A percentile compares a stretch with the other conserved stretches of the same genome.
Evolutionary conservation across 2,113 vertebrate species (phyloP).

Genomic region (Xiphophorus maculatus): DNA sequence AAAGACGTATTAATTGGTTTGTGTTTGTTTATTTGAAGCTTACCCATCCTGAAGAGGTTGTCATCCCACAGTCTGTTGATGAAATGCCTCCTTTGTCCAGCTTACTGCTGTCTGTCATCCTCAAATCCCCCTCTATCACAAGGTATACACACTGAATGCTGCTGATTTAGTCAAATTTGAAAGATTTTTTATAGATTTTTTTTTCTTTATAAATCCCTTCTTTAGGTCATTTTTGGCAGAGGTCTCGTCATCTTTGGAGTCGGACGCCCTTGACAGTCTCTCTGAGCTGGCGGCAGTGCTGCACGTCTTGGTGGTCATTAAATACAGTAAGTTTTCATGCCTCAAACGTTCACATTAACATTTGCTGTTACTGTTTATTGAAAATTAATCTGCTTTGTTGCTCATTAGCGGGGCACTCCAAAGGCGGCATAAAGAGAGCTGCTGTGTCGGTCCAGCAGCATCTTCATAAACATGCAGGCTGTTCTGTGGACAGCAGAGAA

Average conservation of each 20-base stretch:
- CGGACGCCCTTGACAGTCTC: constrained; percentile 84
- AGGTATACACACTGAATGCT: constrained; percentile 78
- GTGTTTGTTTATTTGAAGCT: constrained; percentile 61
- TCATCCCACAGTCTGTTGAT: constrained; percentile 74
- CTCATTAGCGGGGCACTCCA: constrained; percentile 73
- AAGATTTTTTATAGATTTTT: not conserved
- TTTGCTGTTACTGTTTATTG: not conserved
- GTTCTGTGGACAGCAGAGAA: constrained; percentile 63
- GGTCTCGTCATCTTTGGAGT: constrained; percentile 78
- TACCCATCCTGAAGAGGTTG: constrained; percentile 75
- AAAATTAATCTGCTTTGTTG: not conserved
- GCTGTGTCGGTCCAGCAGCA: constrained; percentile 79
- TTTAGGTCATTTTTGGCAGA: constrained; percentile 87
- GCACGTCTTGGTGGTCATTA: constrained; percentile 78
- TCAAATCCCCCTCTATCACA: constrained; percentile 80
- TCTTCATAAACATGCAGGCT: constrained; percentile 71
- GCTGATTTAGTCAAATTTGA: too few relatives aligned
- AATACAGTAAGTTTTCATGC: constrained; percentile 78
- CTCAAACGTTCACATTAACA: not conserved
- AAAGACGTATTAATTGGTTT: not conserved
- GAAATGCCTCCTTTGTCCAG: constrained; percentile 89
- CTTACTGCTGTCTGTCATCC: constrained; percentile 80
- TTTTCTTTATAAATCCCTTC: not conserved
- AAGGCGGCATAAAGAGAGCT: constrained; percentile 75
- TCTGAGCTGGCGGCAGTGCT: constrained; percentile 82